Percentiles rank a stretch among this genome's conserved stretches.
Conservation (phyloP, 2,113 vertebrate species). For the Ptyas mucosa region DNA sequence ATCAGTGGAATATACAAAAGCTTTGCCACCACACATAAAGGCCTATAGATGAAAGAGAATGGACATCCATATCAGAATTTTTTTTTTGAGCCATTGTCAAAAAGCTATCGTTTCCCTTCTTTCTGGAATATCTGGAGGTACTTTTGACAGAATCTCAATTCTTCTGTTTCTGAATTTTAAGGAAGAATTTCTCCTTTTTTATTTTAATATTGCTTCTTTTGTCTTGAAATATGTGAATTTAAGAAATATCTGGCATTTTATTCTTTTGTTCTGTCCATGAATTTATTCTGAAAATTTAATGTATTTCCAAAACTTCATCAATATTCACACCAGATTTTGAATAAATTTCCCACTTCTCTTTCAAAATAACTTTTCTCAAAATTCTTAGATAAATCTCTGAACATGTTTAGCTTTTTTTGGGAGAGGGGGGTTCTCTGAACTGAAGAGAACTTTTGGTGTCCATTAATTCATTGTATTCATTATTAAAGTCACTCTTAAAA, state of each 20-base stretch:
- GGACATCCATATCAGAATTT: background rate
- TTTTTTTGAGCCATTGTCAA: background rate
- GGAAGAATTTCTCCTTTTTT: background rate
- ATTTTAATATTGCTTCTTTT: background rate
- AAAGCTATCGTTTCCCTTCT: background rate
- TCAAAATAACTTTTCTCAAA: background rate
- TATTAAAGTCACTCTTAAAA: background rate
- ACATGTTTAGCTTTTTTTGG: background rate
- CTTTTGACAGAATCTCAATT: background rate
- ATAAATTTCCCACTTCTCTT: background rate
- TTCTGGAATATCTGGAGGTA: background rate
- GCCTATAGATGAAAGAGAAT: background rate
- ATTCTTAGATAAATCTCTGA: background rate
- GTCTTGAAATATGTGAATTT: background rate
- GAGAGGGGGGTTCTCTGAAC: background rate
- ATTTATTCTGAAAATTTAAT: background rate
- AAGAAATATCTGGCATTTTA: background rate
- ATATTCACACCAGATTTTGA: background rate
- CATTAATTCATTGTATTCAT: background rate
- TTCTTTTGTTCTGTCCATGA: background rate
- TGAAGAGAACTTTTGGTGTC: background rate
- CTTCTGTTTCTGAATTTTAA: background rate
- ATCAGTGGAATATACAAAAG: background rate
- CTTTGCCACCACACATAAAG: background rate
- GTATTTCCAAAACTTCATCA: no score